Base-by-base conservation (phyloP, 2,888 invertebrate species). In the Incurvaria masculella region DNA sequence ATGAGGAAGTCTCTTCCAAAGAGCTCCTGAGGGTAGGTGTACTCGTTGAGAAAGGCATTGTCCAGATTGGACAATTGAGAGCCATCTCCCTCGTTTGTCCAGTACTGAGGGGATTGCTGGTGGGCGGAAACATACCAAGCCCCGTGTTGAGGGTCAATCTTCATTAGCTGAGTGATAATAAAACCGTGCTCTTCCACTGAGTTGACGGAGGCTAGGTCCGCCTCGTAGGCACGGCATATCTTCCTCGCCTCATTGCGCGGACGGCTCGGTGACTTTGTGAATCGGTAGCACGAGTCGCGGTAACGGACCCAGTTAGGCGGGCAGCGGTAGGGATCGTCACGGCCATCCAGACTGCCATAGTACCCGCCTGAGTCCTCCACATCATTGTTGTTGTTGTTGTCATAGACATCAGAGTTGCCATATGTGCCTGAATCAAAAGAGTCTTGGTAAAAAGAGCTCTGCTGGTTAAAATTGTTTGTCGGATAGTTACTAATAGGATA, bases 281-380 rank as follows among this genome's bases (percentile, higher is more conserved):
- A 97, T 45, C 91, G 85, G 65, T 94, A 96, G 67, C 97, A 97
- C 0, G 88, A 86, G 51, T 88, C 86, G 54, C 87, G 83, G 62
- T 82, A 91, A 23, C 84, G 83, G n/a, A 88, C 70, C 97, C 97
- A 97, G 65, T 92, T 84, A 46, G 88, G 86, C 0, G 95, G 96
- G 68, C 97, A 97, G 48, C 57, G 65, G 52, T 72, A 75, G 43
- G 74, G 61, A 43, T 73, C 61, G 52, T 78, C 73, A 43, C 75
- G 74, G 46, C 69, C 72, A 55, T 78, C 78, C 49, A 74, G 60
- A 2, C 72, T 72, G 10, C 75, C 73, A 46, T 78, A 75, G 49
- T 70, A 75, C 19, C 60, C 63, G 1, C 70, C 68, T 2, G 69
- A 68, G 2, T 71, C 69, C 54, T 78, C 74, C 19, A 72, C 60